phyloP scores from a whole-genome alignment of 2,113 vertebrate genomes.

The Neolamprologus longior region DNA sequence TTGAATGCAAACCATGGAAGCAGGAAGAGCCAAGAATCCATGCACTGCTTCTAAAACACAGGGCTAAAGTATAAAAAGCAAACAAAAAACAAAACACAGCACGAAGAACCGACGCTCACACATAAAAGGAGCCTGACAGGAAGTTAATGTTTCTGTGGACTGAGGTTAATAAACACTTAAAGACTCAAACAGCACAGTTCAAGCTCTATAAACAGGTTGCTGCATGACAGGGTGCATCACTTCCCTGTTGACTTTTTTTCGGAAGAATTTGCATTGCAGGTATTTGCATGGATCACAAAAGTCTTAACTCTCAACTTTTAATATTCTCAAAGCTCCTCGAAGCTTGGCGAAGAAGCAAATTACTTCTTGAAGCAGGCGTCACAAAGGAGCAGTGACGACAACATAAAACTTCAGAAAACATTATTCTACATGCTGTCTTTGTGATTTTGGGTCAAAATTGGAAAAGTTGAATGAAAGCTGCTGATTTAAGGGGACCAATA shows the following conservation, averaged over 20 bases:
- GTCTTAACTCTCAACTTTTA: background rate
- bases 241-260: background rate
- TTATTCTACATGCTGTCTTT: background rate
- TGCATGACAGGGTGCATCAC: background rate
- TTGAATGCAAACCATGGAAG: background rate
- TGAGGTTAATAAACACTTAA: background rate
- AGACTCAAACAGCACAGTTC: background rate
- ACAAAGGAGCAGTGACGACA: background rate
- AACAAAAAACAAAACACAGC: background rate
- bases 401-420: background rate
- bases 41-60: background rate
- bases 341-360: background rate
- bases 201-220: background rate
- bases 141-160: slow-evolving; percentile 17
- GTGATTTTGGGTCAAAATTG: background rate
- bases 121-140: background rate
- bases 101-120: background rate
- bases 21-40: background rate
- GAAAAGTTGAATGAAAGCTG: background rate
- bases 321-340: background rate
- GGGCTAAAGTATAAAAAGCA: background rate
- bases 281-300: slow-evolving; percentile 9
- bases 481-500: background rate
- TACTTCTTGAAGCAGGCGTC: background rate
- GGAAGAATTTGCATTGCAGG: slow-evolving; percentile 19